These are phyloP conservation scores for Scaptomyza caliginosa DNA, from an alignment of 2,888 invertebrate species.

Conservation along the genomic window DNA sequence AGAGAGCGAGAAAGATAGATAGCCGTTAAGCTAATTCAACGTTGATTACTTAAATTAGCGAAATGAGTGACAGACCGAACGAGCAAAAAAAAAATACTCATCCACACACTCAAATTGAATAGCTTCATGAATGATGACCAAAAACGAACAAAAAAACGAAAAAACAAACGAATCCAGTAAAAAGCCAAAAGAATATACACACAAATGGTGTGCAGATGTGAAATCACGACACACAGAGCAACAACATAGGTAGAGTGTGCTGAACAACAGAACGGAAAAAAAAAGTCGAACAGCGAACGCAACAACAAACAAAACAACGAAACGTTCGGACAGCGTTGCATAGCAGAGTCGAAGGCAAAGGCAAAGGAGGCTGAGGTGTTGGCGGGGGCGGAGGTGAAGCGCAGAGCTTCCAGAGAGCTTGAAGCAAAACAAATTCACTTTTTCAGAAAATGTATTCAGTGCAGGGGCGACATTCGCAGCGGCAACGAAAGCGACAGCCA, in stretches of 20 bases:
- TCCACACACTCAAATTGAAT: slow-evolving; percentile 61
- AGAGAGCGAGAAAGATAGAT: background rate
- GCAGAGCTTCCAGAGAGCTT: slow-evolving; percentile 36
- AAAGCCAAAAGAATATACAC: slow-evolving; percentile 23
- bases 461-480: slow-evolving; percentile 81
- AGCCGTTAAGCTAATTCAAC: slow-evolving; percentile 54
- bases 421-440: slow-evolving; percentile 70
- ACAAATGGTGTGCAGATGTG: slow-evolving; percentile 19
- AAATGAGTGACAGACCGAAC: slow-evolving; percentile 71
- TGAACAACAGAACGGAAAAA: background rate
- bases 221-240: slow-evolving; percentile 9
- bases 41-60: slow-evolving; percentile 77
- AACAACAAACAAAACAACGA: slow-evolving; percentile 17
- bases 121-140: slow-evolving; percentile 61
- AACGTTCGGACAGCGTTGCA: slow-evolving; percentile 11
- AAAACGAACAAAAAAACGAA: slow-evolving; percentile 20
- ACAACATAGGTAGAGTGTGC: slow-evolving; percentile 6
- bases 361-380: slow-evolving; percentile 12
- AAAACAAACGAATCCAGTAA: slow-evolving; percentile 7
- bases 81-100: slow-evolving; percentile 27
- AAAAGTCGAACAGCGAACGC: slow-evolving; percentile 4
- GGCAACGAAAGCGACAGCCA: slow-evolving; percentile 76
- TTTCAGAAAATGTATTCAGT: slow-evolving; percentile 81
- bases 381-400: slow-evolving; percentile 5
- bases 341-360: slow-evolving; percentile 10